Evolutionary conservation across 2,113 vertebrate species (phyloP).

Genomic region (Tachuris rubrigastra): DNA sequence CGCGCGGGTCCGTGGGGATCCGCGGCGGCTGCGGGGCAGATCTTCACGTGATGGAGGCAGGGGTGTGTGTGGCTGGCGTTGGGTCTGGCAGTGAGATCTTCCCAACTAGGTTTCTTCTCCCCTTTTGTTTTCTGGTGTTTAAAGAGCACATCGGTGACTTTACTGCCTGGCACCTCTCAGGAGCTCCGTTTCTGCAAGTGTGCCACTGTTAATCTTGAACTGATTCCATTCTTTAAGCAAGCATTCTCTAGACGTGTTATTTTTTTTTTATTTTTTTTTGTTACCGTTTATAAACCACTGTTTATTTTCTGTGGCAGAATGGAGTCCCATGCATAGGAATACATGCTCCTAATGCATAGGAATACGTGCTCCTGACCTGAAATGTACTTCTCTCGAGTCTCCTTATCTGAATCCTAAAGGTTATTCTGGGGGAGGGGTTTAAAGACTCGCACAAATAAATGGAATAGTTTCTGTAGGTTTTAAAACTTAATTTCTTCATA

Average conservation of each 20-base stretch:
- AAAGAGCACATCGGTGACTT: not conserved
- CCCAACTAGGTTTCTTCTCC: not conserved
- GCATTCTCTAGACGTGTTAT: not conserved
- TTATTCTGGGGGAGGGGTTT: not conserved
- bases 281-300: not conserved
- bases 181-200: not conserved
- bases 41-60: not conserved
- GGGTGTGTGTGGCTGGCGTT: not conserved
- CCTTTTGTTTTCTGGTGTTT: slow-evolving; percentile 49
- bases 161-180: not conserved
- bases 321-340: not conserved
- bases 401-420: not conserved
- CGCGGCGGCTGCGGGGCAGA: not conserved
- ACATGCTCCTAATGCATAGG: not conserved
- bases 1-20: not conserved
- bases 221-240: not conserved
- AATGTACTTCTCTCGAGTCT: not conserved
- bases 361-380: not conserved
- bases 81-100: not conserved
- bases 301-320: not conserved
- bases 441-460: not conserved
- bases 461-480: not conserved
- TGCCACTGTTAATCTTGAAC: not conserved
- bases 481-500: not conserved
- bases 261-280: not conserved